These are phyloP conservation scores for Microctonus hyperodae DNA, from an alignment of 2,888 invertebrate genomes.

Conservation along the genomic window DNA sequence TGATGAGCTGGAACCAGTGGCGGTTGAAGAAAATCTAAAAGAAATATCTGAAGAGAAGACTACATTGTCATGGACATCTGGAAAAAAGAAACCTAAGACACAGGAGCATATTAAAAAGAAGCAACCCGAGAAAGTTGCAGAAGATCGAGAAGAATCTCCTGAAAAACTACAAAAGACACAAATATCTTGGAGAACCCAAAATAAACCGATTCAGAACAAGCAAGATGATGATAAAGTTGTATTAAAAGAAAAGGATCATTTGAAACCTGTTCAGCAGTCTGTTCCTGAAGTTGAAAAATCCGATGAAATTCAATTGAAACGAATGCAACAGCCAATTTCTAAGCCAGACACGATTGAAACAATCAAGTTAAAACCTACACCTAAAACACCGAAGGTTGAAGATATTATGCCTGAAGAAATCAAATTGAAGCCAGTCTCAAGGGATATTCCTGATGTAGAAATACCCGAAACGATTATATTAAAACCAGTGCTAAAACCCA, in stretches of 20 bases:
- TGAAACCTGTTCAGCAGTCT: conserved; percentile 50
- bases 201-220: conserved; percentile 43
- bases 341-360: conserved; percentile 41
- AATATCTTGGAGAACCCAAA: conserved; percentile 40
- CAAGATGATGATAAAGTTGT: conserved; percentile 50
- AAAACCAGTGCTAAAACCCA: conserved; percentile 41
- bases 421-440: conserved; percentile 45
- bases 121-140: conserved; percentile 33
- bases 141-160: conserved; percentile 26
- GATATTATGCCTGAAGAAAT: conserved; percentile 46
- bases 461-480: conserved; percentile 40
- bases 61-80: conserved; percentile 48
- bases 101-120: conserved; percentile 8
- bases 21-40: conserved; percentile 39
- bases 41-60: conserved; percentile 45
- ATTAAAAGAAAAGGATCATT: conserved; percentile 47
- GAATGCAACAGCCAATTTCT: conserved; percentile 50
- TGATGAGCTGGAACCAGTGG: conserved; percentile 35
- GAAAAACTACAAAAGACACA: conserved; percentile 41
- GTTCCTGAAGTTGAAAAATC: too few relatives aligned
- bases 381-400: conserved; percentile 42
- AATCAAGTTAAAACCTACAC: conserved; percentile 43
- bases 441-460: conserved; percentile 33
- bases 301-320: too few relatives aligned
- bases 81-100: conserved; percentile 44